Base-by-base conservation (phyloP, 2,888 invertebrate genomes). In the Clitarchus hookeri region DNA sequence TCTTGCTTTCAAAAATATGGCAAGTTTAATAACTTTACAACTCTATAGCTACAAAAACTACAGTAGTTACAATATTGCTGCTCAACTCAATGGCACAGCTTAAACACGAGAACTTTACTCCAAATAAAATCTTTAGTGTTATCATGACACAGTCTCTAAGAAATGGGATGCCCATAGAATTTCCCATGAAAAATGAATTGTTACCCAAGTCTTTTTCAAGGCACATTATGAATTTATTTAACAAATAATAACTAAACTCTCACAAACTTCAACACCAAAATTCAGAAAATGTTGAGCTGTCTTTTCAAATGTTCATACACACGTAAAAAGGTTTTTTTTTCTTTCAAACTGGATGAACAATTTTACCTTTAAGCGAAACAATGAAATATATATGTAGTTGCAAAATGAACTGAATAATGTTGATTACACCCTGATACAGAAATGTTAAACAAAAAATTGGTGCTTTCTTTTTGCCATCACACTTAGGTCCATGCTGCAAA, bases 221-320 rank as follows among this genome's bases (percentile, higher is more conserved):
- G 87, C 87, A 87, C 87, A 87, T 87, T 87, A 87, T 87, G 86
- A 87, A 85, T 85, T 86, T 87, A 86, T 87, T 36, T 85, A 87
- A 87, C 87, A 86, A 87, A 87, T 86, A 36, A 54, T 85, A 87
- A 87, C 87, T 87, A 87, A 87, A 87, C 87, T 86, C 87, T 87
- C 82, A 85, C 77, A 85, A 87, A 86, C 87, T 87, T 87, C 85
- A 87, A 87, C 87, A 86, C 25, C 25, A 27, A 82, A 82, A 82
- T 82, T 27, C 44, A 44, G 65, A 65, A 82, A 82, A 27, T 36
- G 82, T 36, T 82, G 82, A 82, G 82, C 44, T 19, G 23, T 36
- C 82, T 82, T 82, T 6, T 19, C 36, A 27, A 36, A 36, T 44
- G 44, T 16, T 27, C 25, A 36, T 36, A 4, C 36, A 36, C 1